Conservation (phyloP, 2,113 vertebrate genomes). For the Archocentrus centrarchus region DNA sequence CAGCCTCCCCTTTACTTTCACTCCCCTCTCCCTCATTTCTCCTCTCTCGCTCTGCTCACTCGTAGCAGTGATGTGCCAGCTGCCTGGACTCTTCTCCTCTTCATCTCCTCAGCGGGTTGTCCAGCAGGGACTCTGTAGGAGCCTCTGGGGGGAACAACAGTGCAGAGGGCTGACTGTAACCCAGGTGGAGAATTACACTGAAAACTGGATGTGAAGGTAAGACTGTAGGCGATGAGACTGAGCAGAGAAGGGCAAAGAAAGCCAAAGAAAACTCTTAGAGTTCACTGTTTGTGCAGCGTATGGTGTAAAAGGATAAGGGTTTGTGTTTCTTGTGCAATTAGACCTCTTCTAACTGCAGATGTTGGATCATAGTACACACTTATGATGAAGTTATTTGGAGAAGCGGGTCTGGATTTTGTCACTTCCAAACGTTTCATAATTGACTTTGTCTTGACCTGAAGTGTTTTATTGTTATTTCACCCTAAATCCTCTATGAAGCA, state of each 20-base stretch:
- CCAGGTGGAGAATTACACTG: constrained; percentile 22
- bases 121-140: constrained; percentile 41
- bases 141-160: not conserved
- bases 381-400: constrained; percentile 18
- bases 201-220: constrained; percentile 66
- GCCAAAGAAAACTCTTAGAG: not conserved
- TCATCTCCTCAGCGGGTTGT: constrained; percentile 31
- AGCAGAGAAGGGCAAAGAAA: not conserved
- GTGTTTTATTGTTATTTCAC: not conserved
- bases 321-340: constrained; percentile 21
- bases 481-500: not conserved
- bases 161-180: not conserved
- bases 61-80: constrained; percentile 67
- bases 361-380: not conserved
- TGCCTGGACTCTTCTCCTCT: constrained; percentile 43
- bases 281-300: not conserved
- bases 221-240: not conserved
- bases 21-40: constrained; percentile 48
- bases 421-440: not conserved
- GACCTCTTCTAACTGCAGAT: not conserved
- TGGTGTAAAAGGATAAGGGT: not conserved
- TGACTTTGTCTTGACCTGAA: not conserved
- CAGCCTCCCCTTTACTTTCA: constrained; percentile 9
- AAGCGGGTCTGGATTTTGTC: constrained; percentile 11
- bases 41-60: constrained; percentile 50